A percentile compares a stretch with the other conserved stretches of the same genome.
Conservation (phyloP, 2,113 vertebrate genomes). For the Hippocampus barbouri region DNA sequence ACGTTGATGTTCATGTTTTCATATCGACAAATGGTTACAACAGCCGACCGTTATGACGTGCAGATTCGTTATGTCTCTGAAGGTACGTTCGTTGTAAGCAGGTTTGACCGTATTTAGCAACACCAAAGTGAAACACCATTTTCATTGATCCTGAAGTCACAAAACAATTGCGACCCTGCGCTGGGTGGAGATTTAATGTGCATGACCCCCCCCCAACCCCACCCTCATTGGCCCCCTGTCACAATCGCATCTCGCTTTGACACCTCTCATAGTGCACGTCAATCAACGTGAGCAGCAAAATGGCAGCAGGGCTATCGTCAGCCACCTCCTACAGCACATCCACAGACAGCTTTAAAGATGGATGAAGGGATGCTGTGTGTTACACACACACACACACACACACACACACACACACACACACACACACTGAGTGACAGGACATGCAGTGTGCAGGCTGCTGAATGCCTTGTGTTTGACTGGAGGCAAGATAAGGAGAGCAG, state of each 20-base stretch:
- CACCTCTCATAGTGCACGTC: constrained; percentile 59
- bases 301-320: constrained; percentile 43
- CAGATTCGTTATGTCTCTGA: too few relatives aligned
- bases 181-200: constrained; percentile 64
- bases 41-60: too few relatives aligned
- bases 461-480: constrained; percentile 9
- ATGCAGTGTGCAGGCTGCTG: constrained; percentile 16
- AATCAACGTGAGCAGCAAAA: constrained; percentile 41
- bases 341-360: neutral
- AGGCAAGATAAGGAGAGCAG: constrained; percentile 35
- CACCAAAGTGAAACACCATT: neutral
- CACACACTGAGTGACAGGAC: constrained; percentile 13
- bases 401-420: too few relatives aligned
- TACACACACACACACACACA: neutral
- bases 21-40: too few relatives aligned
- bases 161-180: constrained; percentile 46
- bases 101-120: neutral
- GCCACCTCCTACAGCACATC: constrained; percentile 25
- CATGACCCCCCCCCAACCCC: constrained; percentile 17
- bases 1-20: too few relatives aligned
- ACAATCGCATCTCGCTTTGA: constrained; percentile 46
- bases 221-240: constrained; percentile 57
- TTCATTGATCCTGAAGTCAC: constrained; percentile 33
- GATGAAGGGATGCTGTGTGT: neutral
- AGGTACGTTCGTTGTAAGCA: too few relatives aligned